Conservation (phyloP, 2,113 vertebrate species). For the Brienomyrus brachyistius region DNA sequence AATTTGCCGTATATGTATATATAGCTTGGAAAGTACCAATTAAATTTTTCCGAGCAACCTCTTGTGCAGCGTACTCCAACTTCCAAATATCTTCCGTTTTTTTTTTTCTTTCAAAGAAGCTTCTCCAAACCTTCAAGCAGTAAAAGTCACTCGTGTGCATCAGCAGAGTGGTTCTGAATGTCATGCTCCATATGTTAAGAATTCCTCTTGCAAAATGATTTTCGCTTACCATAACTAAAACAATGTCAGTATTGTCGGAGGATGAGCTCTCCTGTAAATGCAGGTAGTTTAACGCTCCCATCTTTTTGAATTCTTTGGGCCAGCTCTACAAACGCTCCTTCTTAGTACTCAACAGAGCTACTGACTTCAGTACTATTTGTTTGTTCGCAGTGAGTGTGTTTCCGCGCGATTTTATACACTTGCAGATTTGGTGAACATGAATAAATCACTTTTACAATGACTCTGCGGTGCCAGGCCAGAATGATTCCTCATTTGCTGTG, state of each 20-base stretch:
- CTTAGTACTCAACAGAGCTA: neutral
- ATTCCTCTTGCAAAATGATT: conserved; percentile 12
- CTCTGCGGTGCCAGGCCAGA: neutral
- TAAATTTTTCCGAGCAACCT: neutral
- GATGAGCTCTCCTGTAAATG: neutral
- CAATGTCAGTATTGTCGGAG: neutral
- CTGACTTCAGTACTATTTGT: neutral
- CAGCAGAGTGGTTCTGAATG: neutral
- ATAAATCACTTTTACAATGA: conserved; percentile 3
- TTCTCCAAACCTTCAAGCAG: neutral
- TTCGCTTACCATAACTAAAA: neutral
- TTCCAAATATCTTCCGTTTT: neutral
- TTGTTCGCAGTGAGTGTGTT: neutral
- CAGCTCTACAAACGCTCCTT: neutral
- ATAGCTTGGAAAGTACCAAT: neutral
- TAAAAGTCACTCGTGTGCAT: conserved; percentile 12
- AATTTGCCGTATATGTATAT: neutral
- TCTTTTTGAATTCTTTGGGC: neutral
- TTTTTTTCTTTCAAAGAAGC: neutral
- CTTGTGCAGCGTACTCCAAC: neutral
- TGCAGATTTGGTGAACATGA: neutral
- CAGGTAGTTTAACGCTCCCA: neutral
- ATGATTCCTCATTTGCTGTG: neutral
- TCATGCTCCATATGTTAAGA: conserved; percentile 2
- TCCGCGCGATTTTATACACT: neutral